Conservation (phyloP, 2,113 vertebrate genomes). For the Sebastes schlegelii region DNA sequence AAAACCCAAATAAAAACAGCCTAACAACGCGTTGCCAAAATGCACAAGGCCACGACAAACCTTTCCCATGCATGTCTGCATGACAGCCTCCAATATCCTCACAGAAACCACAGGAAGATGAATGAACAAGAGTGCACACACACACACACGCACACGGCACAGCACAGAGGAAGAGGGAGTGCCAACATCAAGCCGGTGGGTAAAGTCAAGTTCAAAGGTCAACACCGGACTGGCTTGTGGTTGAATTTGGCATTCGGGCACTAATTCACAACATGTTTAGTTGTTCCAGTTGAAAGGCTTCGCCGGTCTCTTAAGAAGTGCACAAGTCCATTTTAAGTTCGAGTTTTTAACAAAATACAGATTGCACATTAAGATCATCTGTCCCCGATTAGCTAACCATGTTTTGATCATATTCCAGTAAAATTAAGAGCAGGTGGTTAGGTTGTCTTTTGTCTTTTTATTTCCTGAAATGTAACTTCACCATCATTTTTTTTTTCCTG, state of each 20-base stretch:
- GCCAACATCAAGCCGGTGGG: conserved; percentile 58
- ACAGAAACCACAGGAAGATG: conserved; percentile 76
- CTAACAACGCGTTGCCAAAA: conserved; percentile 57
- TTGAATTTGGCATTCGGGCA: conserved; percentile 62
- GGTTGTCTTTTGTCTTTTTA: conserved; percentile 61
- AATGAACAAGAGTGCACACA: conserved; percentile 64
- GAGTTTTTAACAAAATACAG: conserved; percentile 69
- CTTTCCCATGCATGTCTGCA: conserved; percentile 69
- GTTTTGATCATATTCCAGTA: conserved; percentile 75
- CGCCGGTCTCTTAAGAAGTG: conserved; percentile 57
- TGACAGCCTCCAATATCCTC: conserved; percentile 69
- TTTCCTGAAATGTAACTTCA: conserved; percentile 62
- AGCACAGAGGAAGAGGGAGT: conserved; percentile 44
- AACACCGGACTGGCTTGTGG: conserved; percentile 58
- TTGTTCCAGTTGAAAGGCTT: conserved; percentile 74
- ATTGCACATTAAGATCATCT: conserved; percentile 71
- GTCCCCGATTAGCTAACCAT: conserved; percentile 66
- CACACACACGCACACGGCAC: conserved; percentile 25
- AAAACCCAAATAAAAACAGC: conserved; percentile 68
- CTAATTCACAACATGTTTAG: conserved; percentile 76
- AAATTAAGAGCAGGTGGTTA: conserved; percentile 74
- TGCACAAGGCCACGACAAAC: conserved; percentile 64
- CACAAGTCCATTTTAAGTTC: conserved; percentile 63
- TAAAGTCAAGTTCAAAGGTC: conserved; percentile 72
- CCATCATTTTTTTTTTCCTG: conserved; percentile 34